A percentile compares a stretch with the other conserved stretches of the same genome.
Evolutionary conservation across 2,797 vertebrate genomes (phyloP).

Genomic region (Sebastes trivittatus): DNA sequence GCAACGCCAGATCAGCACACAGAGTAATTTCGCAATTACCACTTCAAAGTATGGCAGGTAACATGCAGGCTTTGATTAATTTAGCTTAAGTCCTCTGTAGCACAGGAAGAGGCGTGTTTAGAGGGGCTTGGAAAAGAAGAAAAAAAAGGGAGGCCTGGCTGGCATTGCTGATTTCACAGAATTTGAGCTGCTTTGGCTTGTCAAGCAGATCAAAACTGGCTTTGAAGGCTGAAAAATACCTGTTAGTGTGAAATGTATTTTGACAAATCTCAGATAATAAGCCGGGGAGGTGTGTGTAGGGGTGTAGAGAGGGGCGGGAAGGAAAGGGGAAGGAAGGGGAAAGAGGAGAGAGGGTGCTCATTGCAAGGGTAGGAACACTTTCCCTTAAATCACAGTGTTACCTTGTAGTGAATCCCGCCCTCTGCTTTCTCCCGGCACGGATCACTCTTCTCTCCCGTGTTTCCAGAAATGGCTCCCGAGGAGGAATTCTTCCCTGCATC

Average conservation of each 20-base stretch:
- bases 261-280: constrained; percentile 88
- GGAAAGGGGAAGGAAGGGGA: constrained; percentile 25
- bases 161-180: constrained; percentile 87
- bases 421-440: constrained; percentile 68
- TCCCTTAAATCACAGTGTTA: constrained; percentile 74
- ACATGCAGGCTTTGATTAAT: constrained; percentile 84
- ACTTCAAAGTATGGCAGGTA: constrained; percentile 85
- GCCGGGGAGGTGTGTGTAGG: constrained; percentile 55
- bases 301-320: constrained; percentile 38
- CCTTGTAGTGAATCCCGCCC: constrained; percentile 79
- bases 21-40: constrained; percentile 82
- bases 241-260: constrained; percentile 88
- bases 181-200: constrained; percentile 83
- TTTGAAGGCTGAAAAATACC: constrained; percentile 87
- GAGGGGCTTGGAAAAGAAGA: constrained; percentile 61
- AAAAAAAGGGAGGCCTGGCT: constrained; percentile 72
- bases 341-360: constrained; percentile 31
- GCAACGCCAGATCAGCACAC: constrained; percentile 76
- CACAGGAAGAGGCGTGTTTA: constrained; percentile 81
- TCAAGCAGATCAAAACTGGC: constrained; percentile 84
- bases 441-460: constrained; percentile 45
- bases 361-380: constrained; percentile 57
- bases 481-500: constrained; percentile 79
- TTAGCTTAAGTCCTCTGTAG: constrained; percentile 84
- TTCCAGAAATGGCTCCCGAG: constrained; percentile 65